phyloP scores from a whole-genome alignment of 2,113 vertebrate genomes.

The Silurus asotus region DNA sequence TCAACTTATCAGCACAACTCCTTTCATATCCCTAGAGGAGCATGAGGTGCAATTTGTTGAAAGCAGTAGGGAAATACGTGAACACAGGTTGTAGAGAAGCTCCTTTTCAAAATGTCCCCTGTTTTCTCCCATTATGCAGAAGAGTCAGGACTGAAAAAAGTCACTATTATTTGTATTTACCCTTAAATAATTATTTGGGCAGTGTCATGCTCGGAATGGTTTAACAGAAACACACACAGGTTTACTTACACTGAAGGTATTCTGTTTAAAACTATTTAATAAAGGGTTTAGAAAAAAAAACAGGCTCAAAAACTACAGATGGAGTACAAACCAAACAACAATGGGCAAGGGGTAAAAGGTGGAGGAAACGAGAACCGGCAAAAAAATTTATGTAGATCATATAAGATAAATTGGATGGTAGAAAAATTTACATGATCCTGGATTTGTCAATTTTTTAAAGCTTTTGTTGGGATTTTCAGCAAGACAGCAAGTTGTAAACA shows the following conservation, averaged over 20 bases:
- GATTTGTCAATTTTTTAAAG: neutral
- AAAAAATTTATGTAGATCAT: neutral
- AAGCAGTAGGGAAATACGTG: slow-evolving; percentile 25
- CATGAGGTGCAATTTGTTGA: slow-evolving; percentile 32
- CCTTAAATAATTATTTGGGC: neutral
- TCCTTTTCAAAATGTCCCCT: slow-evolving; percentile 1
- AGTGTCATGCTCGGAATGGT: too few relatives aligned
- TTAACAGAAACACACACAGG: neutral
- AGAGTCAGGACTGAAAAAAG: neutral
- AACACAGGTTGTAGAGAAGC: slow-evolving; percentile 14
- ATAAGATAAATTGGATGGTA: neutral
- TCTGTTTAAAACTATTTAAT: neutral
- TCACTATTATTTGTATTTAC: neutral
- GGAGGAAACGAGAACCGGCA: too few relatives aligned
- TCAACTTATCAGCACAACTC: slow-evolving; percentile 38
- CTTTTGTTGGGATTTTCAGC: neutral
- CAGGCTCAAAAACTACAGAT: neutral
- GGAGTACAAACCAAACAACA: neutral
- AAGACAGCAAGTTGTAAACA: neutral
- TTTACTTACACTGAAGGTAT: neutral
- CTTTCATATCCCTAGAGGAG: slow-evolving; percentile 36
- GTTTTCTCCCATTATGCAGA: slow-evolving; percentile 13
- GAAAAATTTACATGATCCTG: neutral
- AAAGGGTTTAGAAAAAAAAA: neutral
- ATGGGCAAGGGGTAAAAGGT: neutral